Evolutionary conservation across 2,797 vertebrate genomes (phyloP).

Genomic region (Anniella stebbinsi): DNA sequence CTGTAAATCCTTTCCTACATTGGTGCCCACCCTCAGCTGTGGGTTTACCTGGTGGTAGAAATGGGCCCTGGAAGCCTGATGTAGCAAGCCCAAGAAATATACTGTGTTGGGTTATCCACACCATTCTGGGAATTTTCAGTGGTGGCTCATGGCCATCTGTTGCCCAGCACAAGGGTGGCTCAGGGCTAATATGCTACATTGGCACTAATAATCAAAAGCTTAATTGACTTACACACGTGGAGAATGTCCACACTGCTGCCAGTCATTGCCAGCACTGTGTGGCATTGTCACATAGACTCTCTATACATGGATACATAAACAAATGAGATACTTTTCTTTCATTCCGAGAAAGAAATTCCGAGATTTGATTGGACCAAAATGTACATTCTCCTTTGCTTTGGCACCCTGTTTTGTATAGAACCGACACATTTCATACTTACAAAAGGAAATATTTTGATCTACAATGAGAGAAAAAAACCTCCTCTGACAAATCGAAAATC

Average conservation of each 20-base stretch:
- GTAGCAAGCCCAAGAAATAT: background rate
- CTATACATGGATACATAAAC: too few relatives aligned
- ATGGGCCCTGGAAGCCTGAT: background rate
- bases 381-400: background rate
- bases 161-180: background rate
- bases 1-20: background rate
- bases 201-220: background rate
- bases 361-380: background rate
- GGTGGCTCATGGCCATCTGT: background rate
- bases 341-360: background rate
- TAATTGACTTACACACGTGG: background rate
- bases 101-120: background rate
- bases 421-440: background rate
- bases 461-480: background rate
- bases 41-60: background rate
- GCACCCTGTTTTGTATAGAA: background rate
- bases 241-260: background rate
- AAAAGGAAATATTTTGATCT: background rate
- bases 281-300: background rate
- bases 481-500: conserved; percentile 3
- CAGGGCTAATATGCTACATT: background rate
- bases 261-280: background rate
- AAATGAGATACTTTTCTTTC: background rate
- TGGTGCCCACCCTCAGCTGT: background rate
- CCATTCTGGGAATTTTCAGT: background rate